A percentile compares a stretch with the other conserved stretches of the same genome.
Evolutionary conservation across 2,888 invertebrate genomes (phyloP).

Genomic region (Drosophila pseudotakahashii): DNA sequence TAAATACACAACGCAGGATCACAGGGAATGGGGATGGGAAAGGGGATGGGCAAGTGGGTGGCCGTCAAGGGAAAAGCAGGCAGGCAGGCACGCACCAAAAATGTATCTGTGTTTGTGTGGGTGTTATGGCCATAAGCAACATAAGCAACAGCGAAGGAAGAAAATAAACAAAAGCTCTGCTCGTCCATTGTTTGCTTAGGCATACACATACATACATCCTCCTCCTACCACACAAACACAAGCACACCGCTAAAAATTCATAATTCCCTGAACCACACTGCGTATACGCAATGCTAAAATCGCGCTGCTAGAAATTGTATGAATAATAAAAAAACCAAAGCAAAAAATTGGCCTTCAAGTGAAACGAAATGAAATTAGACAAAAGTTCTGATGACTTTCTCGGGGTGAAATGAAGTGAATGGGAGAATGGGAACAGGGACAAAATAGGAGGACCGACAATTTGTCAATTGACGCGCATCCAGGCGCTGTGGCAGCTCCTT

Average conservation of each 20-base stretch:
- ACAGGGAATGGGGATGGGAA: not conserved
- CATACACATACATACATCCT: constrained; percentile 1
- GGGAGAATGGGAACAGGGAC: not conserved
- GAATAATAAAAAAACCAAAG: constrained; percentile 67
- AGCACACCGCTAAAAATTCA: constrained; percentile 50
- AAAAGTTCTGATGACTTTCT: constrained; percentile 49
- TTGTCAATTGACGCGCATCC: constrained; percentile 75
- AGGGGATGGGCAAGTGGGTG: not conserved
- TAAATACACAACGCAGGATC: constrained; percentile 30
- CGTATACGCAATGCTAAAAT: constrained; percentile 28
- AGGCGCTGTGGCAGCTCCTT: constrained; percentile 70
- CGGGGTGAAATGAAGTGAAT: too few species aligned
- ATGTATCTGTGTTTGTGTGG: not conserved
- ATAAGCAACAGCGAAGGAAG: constrained; percentile 46
- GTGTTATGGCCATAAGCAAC: constrained; percentile 1
- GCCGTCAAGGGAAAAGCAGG: not conserved
- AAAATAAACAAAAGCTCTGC: constrained; percentile 72
- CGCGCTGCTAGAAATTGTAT: constrained; percentile 49
- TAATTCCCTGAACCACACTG: constrained; percentile 49
- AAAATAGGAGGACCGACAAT: constrained; percentile 51
- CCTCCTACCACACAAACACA: too few species aligned
- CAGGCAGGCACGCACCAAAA: constrained; percentile 8
- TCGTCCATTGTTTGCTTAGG: constrained; percentile 68
- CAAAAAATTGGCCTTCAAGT: constrained; percentile 70
- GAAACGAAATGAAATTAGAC: constrained; percentile 75